Evolutionary conservation across 2,888 invertebrate species (phyloP), one percentile per base, ranked within the genome.

Genomic region (Salpingus planirostris): DNA sequence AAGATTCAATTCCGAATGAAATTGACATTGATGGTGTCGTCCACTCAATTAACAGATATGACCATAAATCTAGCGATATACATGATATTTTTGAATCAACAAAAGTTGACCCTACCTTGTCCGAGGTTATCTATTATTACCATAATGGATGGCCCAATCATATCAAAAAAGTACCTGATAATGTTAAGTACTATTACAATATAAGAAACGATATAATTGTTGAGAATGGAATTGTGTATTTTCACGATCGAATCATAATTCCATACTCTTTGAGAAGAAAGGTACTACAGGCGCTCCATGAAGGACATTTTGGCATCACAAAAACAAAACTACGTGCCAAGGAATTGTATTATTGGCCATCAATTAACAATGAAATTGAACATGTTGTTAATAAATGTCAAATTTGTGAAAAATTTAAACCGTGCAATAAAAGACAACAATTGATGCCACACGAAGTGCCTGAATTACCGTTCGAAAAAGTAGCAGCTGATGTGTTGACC

Each of bases 401-500:
- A 12, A 41, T 15, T 8, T 44, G 44, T n/a, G n/a, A n/a, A n/a
- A n/a, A n/a, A n/a, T n/a, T n/a, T n/a, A n/a, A n/a, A n/a, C n/a
- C n/a, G n/a, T n/a, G n/a, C n/a, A n/a, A n/a, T n/a, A n/a, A n/a
- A n/a, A n/a, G n/a, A n/a, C n/a, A n/a, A n/a, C n/a, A n/a, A n/a
- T n/a, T n/a, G n/a, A n/a, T n/a, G n/a, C n/a, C n/a, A n/a, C n/a
- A n/a, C n/a, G n/a, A n/a, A 28, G 14, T 42, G 15, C 37, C 32
- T 12, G 22, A 29, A 11, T 18, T 30, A 6, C 40, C 38, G 12
- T 44, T 38, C 36, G 28, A 42, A 31, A 44, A 46, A 37, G 31
- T 43, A 8, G 38, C 36, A 2, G 27, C 33, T 3, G 40, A 44
- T 24, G 29, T 43, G 14, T 40, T 41, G 13, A 42, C 29, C 22